Conservation (phyloP, 2,797 vertebrate species). For the Ambastaia sidthimunki region DNA sequence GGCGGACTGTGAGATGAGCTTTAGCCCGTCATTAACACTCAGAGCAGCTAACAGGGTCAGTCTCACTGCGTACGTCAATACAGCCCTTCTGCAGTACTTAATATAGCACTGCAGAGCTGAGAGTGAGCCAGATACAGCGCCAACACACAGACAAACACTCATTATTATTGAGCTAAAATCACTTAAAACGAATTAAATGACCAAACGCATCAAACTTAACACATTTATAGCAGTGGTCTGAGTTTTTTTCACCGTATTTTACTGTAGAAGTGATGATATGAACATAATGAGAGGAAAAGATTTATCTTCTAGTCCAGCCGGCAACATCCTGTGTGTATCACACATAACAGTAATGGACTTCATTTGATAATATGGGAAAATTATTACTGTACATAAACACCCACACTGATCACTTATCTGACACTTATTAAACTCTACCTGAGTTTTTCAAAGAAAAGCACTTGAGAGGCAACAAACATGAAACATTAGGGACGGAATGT, state of each 20-base stretch:
- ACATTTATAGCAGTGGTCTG: background rate
- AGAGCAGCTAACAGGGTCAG: conserved; percentile 44
- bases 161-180: background rate
- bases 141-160: conserved; percentile 2
- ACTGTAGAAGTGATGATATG: background rate
- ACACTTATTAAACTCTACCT: background rate
- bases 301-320: background rate
- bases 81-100: conserved; percentile 46
- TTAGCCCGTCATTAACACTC: conserved; percentile 36
- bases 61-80: conserved; percentile 19
- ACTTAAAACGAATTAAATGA: conserved; percentile 1
- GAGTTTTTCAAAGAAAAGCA: conserved; percentile 41
- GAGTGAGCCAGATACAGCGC: conserved; percentile 30
- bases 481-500: conserved; percentile 61
- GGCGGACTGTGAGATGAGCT: conserved; percentile 1
- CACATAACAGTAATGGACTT: background rate
- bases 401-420: background rate
- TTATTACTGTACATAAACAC: background rate
- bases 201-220: too few species aligned
- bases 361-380: background rate
- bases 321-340: conserved; percentile 1
- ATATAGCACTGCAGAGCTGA: conserved; percentile 42
- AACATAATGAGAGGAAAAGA: conserved; percentile 20
- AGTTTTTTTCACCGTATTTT: background rate
- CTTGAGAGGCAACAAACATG: conserved; percentile 53